Base-by-base conservation (phyloP, 2,113 vertebrate genomes). In the Pteronura brasiliensis region DNA sequence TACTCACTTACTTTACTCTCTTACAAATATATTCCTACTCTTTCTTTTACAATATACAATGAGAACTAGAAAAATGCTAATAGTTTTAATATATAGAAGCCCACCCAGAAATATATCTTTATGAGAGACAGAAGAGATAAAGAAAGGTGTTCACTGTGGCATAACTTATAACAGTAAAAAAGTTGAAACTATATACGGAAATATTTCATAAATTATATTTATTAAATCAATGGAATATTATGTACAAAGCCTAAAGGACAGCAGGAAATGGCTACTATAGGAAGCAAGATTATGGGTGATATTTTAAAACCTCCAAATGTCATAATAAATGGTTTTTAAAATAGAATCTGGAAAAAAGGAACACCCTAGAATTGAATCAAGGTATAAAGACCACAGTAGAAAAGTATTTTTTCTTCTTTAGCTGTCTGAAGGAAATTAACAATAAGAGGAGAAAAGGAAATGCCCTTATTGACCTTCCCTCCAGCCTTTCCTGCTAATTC, bases 371-470 rank as follows among this genome's bases (percentile, higher is more conserved):
- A 52, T 90, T 76, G 21, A 95, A 97, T 61, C 44, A 83, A 85
- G 49, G 74, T 39, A 81, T 63, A 76, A 85, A 89, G 79, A 86
- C 39, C 42, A 25, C 1, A 90, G 83, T 61, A 88, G 44, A 91
- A 85, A 81, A 81, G 36, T 67, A 79, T 36, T 55, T 92, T 92
- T 92, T 72, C 29, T 92, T 92, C 77, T 94, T 94, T 67, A 63
- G 72, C 49, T 72, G 65, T 71, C 74, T 93, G 13, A 80, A 89
- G 79, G 87, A 95, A 69, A 90, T 93, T 57, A 97, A 90, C 92
- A 97, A 21, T 91, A 92, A 77, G 52, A 93, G 63, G 52, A 49
- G 25, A 92, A 92, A 86, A 96, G 88, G 90, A 95, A 88, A 88
- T 91, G 88, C 59, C 72, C 59, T 77, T 72, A 14, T 4, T 88